Evolutionary conservation across 2,888 invertebrate genomes (phyloP).

Genomic region (Acanthosoma haemorrhoidale): DNA sequence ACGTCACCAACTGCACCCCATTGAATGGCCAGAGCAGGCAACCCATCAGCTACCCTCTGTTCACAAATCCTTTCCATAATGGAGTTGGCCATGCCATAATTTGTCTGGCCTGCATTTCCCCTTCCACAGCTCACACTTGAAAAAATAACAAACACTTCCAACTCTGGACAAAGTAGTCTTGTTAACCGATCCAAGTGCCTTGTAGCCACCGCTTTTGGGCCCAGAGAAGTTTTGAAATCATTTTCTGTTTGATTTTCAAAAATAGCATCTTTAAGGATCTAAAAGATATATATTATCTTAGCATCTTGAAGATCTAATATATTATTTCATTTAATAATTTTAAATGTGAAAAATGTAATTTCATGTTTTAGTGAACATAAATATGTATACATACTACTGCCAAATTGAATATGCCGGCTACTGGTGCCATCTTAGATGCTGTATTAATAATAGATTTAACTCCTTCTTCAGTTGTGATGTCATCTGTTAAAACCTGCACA

Average conservation of each 20-base stretch:
- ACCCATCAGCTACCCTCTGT: constrained; percentile 59
- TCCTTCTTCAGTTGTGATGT: constrained; percentile 65
- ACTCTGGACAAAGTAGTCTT: constrained; percentile 53
- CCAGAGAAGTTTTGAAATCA: constrained; percentile 61
- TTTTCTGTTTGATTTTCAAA: constrained; percentile 71
- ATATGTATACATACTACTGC: constrained; percentile 76
- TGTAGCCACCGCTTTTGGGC: constrained; percentile 78
- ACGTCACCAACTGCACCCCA: constrained; percentile 93
- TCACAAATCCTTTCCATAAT: constrained; percentile 61
- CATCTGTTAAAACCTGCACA: constrained; percentile 62
- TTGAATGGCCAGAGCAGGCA: constrained; percentile 77
- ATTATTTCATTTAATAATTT: too few relatives aligned
- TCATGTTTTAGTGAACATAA: too few relatives aligned
- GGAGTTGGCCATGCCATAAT: constrained; percentile 86
- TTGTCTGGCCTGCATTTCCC: constrained; percentile 86
- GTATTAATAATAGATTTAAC: constrained; percentile 63
- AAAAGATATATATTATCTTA: constrained; percentile 22
- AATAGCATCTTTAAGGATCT: constrained; percentile 64
- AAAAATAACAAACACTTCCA: constrained; percentile 77
- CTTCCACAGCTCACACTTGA: constrained; percentile 88
- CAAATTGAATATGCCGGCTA: constrained; percentile 83
- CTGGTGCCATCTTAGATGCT: constrained; percentile 59
- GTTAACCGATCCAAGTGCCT: constrained; percentile 65
- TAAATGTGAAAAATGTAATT: too few relatives aligned
- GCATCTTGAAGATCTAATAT: too few relatives aligned